These are phyloP conservation scores for Alaudala cheleensis DNA, from an alignment of 2,113 vertebrate species.

Conservation along the genomic window DNA sequence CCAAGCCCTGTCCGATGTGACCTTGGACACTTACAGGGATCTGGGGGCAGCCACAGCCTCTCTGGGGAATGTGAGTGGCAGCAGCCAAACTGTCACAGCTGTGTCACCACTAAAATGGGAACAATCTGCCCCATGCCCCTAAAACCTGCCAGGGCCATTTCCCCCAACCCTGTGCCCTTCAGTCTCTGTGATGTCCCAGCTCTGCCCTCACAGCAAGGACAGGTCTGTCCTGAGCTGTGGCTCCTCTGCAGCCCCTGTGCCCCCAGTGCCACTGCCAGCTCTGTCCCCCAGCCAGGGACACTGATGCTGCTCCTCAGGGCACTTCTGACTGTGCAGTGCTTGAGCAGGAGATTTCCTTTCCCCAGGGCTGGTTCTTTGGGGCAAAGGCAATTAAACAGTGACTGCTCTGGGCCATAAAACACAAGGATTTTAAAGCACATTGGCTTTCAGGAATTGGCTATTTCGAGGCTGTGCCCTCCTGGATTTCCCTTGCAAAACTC, in stretches of 20 bases:
- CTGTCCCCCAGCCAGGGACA: background rate
- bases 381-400: background rate
- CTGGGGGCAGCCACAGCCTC: background rate
- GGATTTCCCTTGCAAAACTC: background rate
- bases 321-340: background rate
- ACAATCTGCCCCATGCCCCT: rapidly evolving
- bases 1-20: rapidly evolving
- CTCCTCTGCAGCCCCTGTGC: background rate
- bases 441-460: background rate
- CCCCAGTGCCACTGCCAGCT: background rate
- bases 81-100: background rate
- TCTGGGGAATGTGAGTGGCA: rapidly evolving
- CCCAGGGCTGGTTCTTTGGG: background rate
- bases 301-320: background rate
- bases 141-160: background rate
- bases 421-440: background rate
- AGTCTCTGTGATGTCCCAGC: rapidly evolving
- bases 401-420: background rate
- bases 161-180: background rate
- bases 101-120: rapidly evolving
- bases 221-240: background rate
- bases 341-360: background rate
- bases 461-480: background rate
- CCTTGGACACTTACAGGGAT: background rate
- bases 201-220: background rate